phyloP scores from a whole-genome alignment of 2,113 vertebrate species.

The Tichodroma muraria region DNA sequence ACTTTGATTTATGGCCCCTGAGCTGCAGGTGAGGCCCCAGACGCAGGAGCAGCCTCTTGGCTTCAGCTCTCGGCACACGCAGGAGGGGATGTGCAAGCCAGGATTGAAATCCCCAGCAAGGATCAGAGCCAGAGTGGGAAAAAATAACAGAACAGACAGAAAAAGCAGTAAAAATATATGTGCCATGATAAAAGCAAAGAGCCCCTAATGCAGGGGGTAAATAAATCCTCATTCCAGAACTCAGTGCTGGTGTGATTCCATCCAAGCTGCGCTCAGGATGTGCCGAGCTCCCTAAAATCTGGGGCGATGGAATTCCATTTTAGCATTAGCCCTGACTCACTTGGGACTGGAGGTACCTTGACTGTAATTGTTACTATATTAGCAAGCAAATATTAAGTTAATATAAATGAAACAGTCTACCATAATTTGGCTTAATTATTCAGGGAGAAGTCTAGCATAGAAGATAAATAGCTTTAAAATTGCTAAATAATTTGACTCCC shows the following conservation, averaged over 20 bases:
- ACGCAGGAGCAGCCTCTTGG: neutral
- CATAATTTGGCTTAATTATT: constrained; percentile 62
- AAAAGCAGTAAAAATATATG: neutral
- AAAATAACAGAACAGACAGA: neutral
- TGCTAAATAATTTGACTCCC: constrained; percentile 63
- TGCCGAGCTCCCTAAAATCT: neutral
- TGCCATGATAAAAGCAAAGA: neutral
- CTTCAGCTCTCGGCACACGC: neutral
- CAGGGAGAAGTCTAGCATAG: constrained; percentile 25
- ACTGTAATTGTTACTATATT: neutral
- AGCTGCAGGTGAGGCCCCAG: neutral
- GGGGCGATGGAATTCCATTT: neutral
- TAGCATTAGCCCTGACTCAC: neutral
- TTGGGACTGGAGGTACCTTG: neutral
- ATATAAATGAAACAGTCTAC: constrained; percentile 31
- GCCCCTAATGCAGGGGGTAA: neutral
- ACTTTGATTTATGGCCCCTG: neutral
- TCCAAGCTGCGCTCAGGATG: neutral
- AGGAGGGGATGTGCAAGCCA: neutral
- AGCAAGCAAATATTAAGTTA: constrained; percentile 25
- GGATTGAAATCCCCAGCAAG: neutral
- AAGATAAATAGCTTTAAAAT: constrained; percentile 60
- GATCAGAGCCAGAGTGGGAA: neutral
- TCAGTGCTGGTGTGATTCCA: neutral
- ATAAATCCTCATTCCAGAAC: neutral